Evolutionary conservation across 2,888 invertebrate species (phyloP).

Genomic region (Hirtodrosophila histrioides): DNA sequence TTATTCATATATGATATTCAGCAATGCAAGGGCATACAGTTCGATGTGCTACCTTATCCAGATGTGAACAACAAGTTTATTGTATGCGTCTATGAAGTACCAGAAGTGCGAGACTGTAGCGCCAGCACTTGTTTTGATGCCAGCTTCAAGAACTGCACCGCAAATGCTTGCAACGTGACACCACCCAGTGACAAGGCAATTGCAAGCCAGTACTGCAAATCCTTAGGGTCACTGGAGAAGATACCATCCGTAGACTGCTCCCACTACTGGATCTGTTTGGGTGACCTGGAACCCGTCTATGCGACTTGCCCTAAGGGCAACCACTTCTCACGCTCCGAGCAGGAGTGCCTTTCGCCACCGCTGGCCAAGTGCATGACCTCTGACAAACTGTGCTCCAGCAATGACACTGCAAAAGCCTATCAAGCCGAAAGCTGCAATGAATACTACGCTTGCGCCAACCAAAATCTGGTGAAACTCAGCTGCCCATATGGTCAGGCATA

Average conservation of each 20-base stretch:
- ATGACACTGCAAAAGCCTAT: neutral
- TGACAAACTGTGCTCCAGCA: conserved; percentile 24
- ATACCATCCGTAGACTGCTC: conserved; percentile 23
- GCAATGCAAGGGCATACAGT: conserved; percentile 18
- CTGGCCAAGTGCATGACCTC: conserved; percentile 27
- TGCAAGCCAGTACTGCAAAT: conserved; percentile 1
- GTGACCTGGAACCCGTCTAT: conserved; percentile 22
- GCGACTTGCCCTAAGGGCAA: conserved; percentile 18
- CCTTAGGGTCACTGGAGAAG: neutral
- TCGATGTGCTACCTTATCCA: conserved; percentile 19
- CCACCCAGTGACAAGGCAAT: conserved; percentile 1
- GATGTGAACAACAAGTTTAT: conserved; percentile 13
- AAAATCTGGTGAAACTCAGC: conserved; percentile 17
- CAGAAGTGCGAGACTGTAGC: conserved; percentile 19
- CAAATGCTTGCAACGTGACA: neutral
- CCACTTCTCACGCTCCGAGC: conserved; percentile 28
- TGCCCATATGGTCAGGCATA: conserved; percentile 26
- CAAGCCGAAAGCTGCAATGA: conserved; percentile 29
- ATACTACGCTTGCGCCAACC: conserved; percentile 18
- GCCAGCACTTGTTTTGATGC: conserved; percentile 13
- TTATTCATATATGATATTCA: neutral
- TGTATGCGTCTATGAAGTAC: conserved; percentile 14
- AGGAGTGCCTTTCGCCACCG: conserved; percentile 25
- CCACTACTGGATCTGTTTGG: conserved; percentile 32
- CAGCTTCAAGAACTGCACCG: conserved; percentile 1